Evolutionary conservation across 92 coral and sea anemone genomes (phyloP), one percentile per base, ranked within the genome.

Genomic region (Palythoa grandiflora): DNA sequence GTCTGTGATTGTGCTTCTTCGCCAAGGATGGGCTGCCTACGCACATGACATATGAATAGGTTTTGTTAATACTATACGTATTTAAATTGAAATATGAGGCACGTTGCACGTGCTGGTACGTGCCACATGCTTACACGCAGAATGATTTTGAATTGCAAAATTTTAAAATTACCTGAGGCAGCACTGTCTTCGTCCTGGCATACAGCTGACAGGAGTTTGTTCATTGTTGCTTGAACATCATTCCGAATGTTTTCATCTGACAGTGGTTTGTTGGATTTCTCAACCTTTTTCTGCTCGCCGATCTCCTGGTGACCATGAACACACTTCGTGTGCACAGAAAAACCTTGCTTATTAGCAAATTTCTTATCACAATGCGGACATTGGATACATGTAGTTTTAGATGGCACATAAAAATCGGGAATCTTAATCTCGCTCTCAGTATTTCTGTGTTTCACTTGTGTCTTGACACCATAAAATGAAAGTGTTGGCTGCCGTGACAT

Each of bases 151-250:
- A 59, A 59, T 59, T 71, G 76, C 17, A 71, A 71, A 75, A 75
- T 75, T 75, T 75, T 71, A 12, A 75, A 16, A 75, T 75, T 75
- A 75, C 79, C 79, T 75, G 79, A 75, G 9, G 79, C 59, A 75
- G 59, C 79, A 75, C 79, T 75, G 59, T 16, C 79, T 2, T 75
- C 79, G 55, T 50, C 79, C 79, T 75, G 59, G 79, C 79, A 75
- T 44, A 75, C 79, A 75, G 59, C 11, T 16, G 79, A 75, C 9
- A 75, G 79, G 79, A 75, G 79, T 50, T 75, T 75, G 79, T 75
- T 75, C 60, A 75, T 75, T 44, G 79, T 75, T 44, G 79, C 59
- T 75, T 75, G 36, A 75, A 75, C 79, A 50, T 75, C 79, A 50
- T 50, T 75, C 79, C 14, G 8, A 14, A 75, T 75, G 10, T 75